These are phyloP conservation scores for Rhynchotus rufescens DNA, from an alignment of 2,797 vertebrate species.

Conservation along the genomic window DNA sequence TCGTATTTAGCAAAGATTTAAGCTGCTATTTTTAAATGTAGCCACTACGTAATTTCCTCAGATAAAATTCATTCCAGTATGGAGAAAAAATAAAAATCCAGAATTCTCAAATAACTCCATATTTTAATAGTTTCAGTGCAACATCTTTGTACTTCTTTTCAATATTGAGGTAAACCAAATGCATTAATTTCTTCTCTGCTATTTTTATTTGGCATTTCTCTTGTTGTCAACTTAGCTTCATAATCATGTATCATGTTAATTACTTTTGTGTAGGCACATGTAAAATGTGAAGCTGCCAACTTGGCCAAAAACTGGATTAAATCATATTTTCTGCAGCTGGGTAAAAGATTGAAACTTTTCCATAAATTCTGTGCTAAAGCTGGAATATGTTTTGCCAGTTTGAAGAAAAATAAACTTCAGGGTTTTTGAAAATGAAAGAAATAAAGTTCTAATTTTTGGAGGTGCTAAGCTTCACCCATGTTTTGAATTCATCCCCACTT, in stretches of 20 bases:
- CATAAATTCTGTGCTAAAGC: background rate
- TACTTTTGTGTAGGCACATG: background rate
- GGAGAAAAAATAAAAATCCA: background rate
- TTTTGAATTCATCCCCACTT: background rate
- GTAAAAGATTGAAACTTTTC: background rate
- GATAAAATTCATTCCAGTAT: background rate
- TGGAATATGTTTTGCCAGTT: background rate
- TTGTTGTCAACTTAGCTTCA: background rate
- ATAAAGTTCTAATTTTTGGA: background rate
- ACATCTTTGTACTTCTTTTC: background rate
- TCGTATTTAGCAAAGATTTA: background rate
- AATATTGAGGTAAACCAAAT: background rate
- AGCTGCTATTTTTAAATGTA: background rate
- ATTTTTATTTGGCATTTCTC: slow-evolving; percentile 17
- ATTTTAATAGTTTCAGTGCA: slow-evolving; percentile 3
- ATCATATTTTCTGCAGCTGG: background rate
- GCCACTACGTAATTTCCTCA: background rate
- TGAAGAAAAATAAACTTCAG: background rate
- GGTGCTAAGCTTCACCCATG: background rate
- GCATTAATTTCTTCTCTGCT: background rate
- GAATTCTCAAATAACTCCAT: background rate
- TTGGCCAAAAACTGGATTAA: background rate
- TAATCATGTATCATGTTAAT: background rate
- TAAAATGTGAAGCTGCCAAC: background rate
- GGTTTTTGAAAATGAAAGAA: background rate